Conservation (phyloP, 2,113 vertebrate species). For the Phalacrocorax carbo region DNA sequence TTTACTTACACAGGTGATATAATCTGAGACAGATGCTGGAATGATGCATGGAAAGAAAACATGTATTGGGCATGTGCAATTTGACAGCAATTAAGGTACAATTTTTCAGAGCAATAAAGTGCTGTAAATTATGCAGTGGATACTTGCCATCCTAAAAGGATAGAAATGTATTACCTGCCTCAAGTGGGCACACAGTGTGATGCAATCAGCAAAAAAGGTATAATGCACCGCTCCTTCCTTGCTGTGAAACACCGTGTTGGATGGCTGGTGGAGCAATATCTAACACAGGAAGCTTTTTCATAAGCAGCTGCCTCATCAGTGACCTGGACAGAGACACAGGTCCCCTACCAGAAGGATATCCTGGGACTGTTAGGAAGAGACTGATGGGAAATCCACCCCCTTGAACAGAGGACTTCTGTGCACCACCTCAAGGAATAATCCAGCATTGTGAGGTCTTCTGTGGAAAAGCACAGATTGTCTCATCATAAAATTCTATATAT, state of each 20-base stretch:
- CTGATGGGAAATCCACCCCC: not conserved
- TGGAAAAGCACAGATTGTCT: not conserved
- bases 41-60: not conserved
- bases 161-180: not conserved
- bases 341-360: not conserved
- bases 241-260: not conserved
- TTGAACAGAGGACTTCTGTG: not conserved
- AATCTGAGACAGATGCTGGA: constrained; percentile 23
- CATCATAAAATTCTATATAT: not conserved
- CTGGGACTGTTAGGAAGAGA: not conserved
- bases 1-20: not conserved
- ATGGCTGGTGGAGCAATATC: not conserved
- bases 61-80: not conserved
- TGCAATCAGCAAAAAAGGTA: not conserved
- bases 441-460: not conserved
- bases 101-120: constrained; percentile 28
- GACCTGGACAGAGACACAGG: not conserved
- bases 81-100: constrained; percentile 31
- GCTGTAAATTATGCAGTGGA: not conserved
- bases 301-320: not conserved
- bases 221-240: not conserved
- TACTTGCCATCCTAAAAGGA: constrained; percentile 6
- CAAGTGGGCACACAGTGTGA: not conserved
- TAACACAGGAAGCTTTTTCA: not conserved
- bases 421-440: not conserved